phyloP scores from a whole-genome alignment of 2,888 invertebrate species.

The Oxycera nigricornis region DNA sequence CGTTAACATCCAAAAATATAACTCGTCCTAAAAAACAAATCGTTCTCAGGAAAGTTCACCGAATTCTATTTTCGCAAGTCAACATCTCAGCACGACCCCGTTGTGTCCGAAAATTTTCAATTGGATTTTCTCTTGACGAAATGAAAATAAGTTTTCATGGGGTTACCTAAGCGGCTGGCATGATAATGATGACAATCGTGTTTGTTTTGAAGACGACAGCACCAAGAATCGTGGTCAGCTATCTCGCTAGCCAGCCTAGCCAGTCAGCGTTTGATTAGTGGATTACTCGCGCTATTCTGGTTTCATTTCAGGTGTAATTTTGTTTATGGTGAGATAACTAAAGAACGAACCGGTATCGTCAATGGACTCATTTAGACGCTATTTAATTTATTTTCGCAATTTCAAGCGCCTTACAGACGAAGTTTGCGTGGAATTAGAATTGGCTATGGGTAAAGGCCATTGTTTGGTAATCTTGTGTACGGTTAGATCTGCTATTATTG shows the following conservation, averaged over 20 bases:
- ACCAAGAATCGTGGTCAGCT: background rate
- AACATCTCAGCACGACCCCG: too few relatives aligned
- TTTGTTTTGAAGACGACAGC: background rate
- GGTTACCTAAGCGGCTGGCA: slow-evolving; percentile 27
- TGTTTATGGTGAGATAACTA: background rate
- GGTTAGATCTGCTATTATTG: too few relatives aligned
- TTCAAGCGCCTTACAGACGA: background rate
- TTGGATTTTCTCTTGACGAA: background rate
- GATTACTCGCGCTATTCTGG: background rate
- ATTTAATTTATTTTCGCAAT: background rate
- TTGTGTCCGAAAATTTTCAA: background rate
- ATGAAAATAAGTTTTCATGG: slow-evolving; percentile 5
- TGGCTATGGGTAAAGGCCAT: too few relatives aligned
- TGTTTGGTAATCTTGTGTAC: too few relatives aligned
- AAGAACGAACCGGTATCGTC: background rate
- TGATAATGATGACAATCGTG: slow-evolving; percentile 14
- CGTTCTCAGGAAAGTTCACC: too few relatives aligned
- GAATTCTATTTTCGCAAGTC: too few relatives aligned
- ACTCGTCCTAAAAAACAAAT: too few relatives aligned
- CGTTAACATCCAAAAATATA: too few relatives aligned
- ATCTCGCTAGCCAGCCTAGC: too few relatives aligned
- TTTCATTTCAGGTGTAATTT: slow-evolving; percentile 6
- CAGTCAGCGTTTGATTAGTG: too few relatives aligned
- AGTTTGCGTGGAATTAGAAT: too few relatives aligned
- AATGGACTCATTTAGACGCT: background rate